A percentile compares a stretch with the other conserved stretches of the same genome.
phyloP scores from a whole-genome alignment of 1,140 invertebrate species.

The Cotesia chilonis region DNA sequence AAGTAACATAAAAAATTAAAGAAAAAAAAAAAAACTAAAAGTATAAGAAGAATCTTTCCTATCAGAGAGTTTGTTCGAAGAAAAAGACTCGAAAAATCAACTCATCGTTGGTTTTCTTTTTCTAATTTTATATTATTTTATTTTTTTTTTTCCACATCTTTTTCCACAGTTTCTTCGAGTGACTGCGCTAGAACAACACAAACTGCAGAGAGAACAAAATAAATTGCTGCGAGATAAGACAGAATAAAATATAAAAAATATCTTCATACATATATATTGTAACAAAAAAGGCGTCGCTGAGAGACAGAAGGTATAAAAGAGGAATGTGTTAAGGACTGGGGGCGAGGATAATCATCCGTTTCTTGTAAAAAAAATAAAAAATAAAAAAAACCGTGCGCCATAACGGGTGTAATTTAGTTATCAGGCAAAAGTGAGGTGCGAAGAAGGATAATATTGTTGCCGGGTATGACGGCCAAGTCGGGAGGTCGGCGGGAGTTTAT shows the following conservation, averaged over 20 bases:
- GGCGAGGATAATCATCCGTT: conserved; percentile 27
- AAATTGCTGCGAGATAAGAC: conserved; percentile 2
- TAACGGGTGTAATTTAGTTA: conserved; percentile 8
- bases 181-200: conserved; percentile 1
- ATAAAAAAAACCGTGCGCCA: no score
- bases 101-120: no score
- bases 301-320: conserved; percentile 11
- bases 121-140: no score
- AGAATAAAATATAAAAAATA: neutral
- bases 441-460: neutral
- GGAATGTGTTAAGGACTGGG: conserved; percentile 16
- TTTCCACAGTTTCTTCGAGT: conserved; percentile 3
- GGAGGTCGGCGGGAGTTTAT: conserved; percentile 44
- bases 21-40: neutral
- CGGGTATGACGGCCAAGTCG: conserved; percentile 59
- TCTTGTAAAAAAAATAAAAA: no score
- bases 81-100: conserved; percentile 10
- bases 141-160: neutral
- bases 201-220: neutral
- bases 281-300: neutral
- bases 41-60: conserved; percentile 4
- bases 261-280: neutral
- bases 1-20: neutral
- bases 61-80: neutral
- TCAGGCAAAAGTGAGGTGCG: neutral